Conservation (phyloP, 2,113 vertebrate species). For the Naja naja region DNA sequence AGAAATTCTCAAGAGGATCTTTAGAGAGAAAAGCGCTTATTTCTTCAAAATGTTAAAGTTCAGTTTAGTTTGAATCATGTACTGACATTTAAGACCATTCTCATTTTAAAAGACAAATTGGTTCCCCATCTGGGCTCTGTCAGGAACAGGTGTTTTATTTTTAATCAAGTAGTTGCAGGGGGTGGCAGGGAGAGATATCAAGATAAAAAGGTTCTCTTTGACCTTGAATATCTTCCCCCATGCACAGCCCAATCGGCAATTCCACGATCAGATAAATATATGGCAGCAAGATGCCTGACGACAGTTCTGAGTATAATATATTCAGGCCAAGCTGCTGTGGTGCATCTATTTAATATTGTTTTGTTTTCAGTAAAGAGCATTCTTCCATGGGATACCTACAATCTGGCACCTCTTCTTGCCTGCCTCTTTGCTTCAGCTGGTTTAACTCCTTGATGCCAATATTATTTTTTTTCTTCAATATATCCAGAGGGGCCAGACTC, state of each 20-base stretch:
- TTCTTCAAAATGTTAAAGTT: slow-evolving; percentile 18
- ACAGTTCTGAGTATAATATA: slow-evolving; percentile 3
- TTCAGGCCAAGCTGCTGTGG: neutral
- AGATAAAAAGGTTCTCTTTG: slow-evolving; percentile 5
- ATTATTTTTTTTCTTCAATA: neutral
- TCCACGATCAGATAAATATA: slow-evolving; percentile 12
- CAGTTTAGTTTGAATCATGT: slow-evolving; percentile 29
- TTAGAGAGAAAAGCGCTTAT: neutral
- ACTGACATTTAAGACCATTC: slow-evolving; percentile 9
- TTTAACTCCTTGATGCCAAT: slow-evolving; percentile 2
- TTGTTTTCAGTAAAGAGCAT: neutral
- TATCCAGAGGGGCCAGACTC: neutral
- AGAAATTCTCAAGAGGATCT: neutral
- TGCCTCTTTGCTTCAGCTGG: neutral
- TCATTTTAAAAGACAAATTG: slow-evolving; percentile 8
- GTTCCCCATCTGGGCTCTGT: neutral
- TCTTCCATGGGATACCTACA: neutral
- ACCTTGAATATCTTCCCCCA: neutral
- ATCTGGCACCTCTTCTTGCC: neutral
- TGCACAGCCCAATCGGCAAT: neutral
- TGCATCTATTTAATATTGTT: neutral
- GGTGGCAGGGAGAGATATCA: neutral
- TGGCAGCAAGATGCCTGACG: neutral
- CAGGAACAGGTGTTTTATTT: slow-evolving; percentile 25
- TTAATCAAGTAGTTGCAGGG: slow-evolving; percentile 16